Conservation (phyloP, 2,888 invertebrate species). For the Drosophila sordidapex region DNA sequence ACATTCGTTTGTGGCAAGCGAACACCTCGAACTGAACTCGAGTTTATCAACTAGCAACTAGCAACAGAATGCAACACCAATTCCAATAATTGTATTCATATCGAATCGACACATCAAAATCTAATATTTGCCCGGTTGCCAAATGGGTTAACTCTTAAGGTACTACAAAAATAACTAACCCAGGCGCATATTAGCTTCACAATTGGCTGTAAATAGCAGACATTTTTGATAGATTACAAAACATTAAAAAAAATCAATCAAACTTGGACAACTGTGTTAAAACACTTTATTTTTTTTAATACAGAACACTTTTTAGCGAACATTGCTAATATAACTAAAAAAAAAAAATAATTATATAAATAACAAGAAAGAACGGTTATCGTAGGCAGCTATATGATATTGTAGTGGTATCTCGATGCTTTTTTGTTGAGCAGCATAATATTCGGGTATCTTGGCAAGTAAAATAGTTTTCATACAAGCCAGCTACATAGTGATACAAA, state of each 20-base stretch:
- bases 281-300: too few relatives aligned
- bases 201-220: neutral
- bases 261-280: too few relatives aligned
- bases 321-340: neutral
- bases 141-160: neutral
- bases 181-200: neutral
- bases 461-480: neutral
- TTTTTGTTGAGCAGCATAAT: too few relatives aligned
- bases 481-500: too few relatives aligned
- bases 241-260: neutral
- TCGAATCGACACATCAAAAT: neutral
- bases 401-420: neutral
- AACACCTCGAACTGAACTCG: conserved; percentile 7
- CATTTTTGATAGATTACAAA: neutral
- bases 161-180: neutral
- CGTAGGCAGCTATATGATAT: neutral
- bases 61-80: conserved; percentile 3
- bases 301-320: too few relatives aligned
- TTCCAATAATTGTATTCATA: conserved; percentile 18
- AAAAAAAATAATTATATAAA: neutral
- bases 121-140: neutral
- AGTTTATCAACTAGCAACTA: conserved; percentile 5
- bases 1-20: conserved; percentile 33
- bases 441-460: neutral
- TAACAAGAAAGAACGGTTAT: neutral